Base-by-base conservation (phyloP, 2,797 vertebrate species). In the Tokudaia tokunoshimensis region DNA sequence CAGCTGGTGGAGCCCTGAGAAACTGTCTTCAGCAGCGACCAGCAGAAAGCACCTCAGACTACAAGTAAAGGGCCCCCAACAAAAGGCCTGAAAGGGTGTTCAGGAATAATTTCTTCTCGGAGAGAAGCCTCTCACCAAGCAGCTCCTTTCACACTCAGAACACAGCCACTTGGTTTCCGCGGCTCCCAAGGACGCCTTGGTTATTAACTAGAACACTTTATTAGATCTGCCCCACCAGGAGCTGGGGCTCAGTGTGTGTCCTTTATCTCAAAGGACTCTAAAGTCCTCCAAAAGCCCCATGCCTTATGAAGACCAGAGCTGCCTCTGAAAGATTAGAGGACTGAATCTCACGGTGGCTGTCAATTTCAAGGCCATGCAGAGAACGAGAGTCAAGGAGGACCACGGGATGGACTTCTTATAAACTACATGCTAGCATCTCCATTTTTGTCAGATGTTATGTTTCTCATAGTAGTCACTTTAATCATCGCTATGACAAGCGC, bases 231-330 rank as follows among this genome's bases (percentile, higher is more conserved):
- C 92, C 92, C 59, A 89, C 59, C 1, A 0, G n/a, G 47, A 44
- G 31, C 75, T 86, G 74, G 61, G 78, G 41, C 44, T 72, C 63
- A 91, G 92, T 72, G 74, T 72, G 74, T 31, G 59, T 15, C 50
- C 74, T 96, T 96, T 89, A 72, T 94, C 63, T 91, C 78, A 92
- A 84, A 92, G 52, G 41, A 76, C 82, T 72, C 44, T 9, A 34
- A 59, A 20, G 55, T 76, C 85, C 79, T 95, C 78, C 59, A 34
- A 76, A 81, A 78, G 50, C 81, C 85, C 41, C 2, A 12, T 70
- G 44, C 20, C 20, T 12, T 2, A 47, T 31, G 22, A 92, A 92
- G 61, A 52, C n/a, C 63, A 29, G 14, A 52, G 63, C 10, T 12
- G 76, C 47, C 65, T 96, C 94, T 97, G 92, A 67, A 86, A 44